Evolutionary conservation across 2,888 invertebrate genomes (phyloP).

Genomic region (Eupithecia subfuscata): DNA sequence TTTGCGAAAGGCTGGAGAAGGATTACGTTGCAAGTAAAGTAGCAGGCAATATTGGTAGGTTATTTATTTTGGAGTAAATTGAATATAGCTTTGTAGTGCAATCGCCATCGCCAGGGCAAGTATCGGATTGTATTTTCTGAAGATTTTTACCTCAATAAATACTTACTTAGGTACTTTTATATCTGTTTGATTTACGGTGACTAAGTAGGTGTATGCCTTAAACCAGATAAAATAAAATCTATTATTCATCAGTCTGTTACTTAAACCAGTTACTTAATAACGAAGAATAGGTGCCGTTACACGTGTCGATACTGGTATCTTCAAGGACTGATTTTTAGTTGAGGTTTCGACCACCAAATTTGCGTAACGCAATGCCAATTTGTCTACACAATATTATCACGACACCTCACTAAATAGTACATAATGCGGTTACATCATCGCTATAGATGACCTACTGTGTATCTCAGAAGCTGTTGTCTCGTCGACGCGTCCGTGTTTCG

Average conservation of each 20-base stretch:
- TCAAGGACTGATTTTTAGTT: conserved; percentile 6
- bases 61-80: conserved; percentile 3
- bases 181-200: neutral
- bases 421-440: conserved; percentile 42
- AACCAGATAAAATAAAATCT: neutral
- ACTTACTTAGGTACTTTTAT: neutral
- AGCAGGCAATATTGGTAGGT: conserved; percentile 9
- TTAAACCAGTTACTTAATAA: neutral
- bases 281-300: neutral
- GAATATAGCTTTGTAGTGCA: neutral
- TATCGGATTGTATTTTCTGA: neutral
- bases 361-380: conserved; percentile 15
- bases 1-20: conserved; percentile 25
- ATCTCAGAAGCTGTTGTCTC: conserved; percentile 41
- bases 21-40: conserved; percentile 15
- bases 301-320: neutral
- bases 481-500: conserved; percentile 38
- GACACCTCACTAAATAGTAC: conserved; percentile 19
- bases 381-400: conserved; percentile 19
- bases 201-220: neutral
- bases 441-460: conserved; percentile 41
- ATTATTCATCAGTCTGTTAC: neutral
- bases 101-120: neutral
- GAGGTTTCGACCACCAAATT: neutral
- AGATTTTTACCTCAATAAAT: neutral